These are phyloP conservation scores for Drosophila nebulosa DNA, from an alignment of 1,140 invertebrate species.

Conservation along the genomic window DNA sequence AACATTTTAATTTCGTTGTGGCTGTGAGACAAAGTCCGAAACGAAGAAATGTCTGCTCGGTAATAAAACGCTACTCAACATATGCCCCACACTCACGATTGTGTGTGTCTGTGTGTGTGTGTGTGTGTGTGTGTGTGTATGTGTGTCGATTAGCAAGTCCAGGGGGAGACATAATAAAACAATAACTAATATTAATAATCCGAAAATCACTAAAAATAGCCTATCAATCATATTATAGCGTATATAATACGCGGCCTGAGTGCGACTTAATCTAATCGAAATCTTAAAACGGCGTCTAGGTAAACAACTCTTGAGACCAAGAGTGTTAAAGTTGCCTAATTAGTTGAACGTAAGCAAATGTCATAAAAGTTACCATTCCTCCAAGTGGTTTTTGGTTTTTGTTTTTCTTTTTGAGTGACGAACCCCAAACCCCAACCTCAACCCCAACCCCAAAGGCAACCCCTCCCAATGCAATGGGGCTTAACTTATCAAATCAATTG, in stretches of 20 bases:
- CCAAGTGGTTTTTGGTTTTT: neutral
- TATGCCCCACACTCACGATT: neutral
- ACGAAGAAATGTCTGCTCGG: slow-evolving; percentile 7
- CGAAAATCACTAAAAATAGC: slow-evolving; percentile 67
- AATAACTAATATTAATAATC: slow-evolving; percentile 65
- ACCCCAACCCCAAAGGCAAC: no score
- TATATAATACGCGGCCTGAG: slow-evolving; percentile 28
- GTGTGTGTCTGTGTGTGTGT: neutral
- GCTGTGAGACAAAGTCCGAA: slow-evolving; percentile 16
- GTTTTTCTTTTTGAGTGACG: no score
- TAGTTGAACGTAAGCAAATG: slow-evolving; percentile 16
- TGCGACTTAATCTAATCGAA: slow-evolving; percentile 65
- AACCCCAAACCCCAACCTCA: neutral
- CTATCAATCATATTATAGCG: slow-evolving; percentile 59
- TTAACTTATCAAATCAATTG: slow-evolving; percentile 54
- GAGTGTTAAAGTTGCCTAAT: slow-evolving; percentile 34
- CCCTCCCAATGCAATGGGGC: slow-evolving; percentile 5
- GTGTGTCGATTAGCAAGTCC: slow-evolving; percentile 35
- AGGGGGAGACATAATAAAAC: slow-evolving; percentile 36
- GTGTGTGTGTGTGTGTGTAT: neutral
- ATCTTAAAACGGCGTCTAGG: slow-evolving; percentile 62
- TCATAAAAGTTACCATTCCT: slow-evolving; percentile 34
- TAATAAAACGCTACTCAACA: neutral
- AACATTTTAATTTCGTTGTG: slow-evolving; percentile 7
- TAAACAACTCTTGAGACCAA: slow-evolving; percentile 58